Evolutionary conservation across 2,797 vertebrate species (phyloP), one percentile per base, ranked within the genome.

Genomic region (Manis javanica): DNA sequence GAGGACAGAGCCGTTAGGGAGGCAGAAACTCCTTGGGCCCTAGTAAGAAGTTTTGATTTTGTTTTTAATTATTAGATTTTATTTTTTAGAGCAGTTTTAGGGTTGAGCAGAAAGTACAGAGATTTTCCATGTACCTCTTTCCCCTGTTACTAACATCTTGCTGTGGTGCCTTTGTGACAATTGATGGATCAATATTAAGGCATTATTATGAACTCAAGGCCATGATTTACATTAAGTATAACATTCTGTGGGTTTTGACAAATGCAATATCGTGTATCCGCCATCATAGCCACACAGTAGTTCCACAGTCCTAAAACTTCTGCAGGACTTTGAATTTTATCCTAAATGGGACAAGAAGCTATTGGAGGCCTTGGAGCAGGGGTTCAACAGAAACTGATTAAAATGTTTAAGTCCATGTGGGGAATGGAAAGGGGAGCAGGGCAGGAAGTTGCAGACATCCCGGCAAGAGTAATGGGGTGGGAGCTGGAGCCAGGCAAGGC

Each of bases 401-500:
- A 15, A n/a, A 9, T 18, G 15, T 39, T 46, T 39, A 24, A n/a
- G 14, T 39, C 10, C 26, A 1, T 0, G 0, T 13, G 23, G 53
- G 63, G 24, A 29, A 2, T 1, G 39, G 71, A 11, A 4, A 11
- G 8, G 39, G 57, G 26, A 10, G 14, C 16, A 0, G 10, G 9
- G 8, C 1, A 37, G 66, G 51, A 21, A 31, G 46, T 16, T 23
- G 13, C 46, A 5, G 1, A 14, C 19, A 1, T 3, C 15, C 16
- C 14, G n/a, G 34, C 1, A 0, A 64, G 55, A 34, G 34, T 13
- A 18, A 24, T 0, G 5, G 31, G 21, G 26, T 1, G 49, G 49
- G 1, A 29, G 64, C 4, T 1, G 7, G 31, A 23, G 4, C 16
- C 24, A 63, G 5, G n/a, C 0, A 1, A 55, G 63, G 3, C 0